Base-by-base conservation (phyloP, 2,113 vertebrate genomes). In the Albula glossodonta region DNA sequence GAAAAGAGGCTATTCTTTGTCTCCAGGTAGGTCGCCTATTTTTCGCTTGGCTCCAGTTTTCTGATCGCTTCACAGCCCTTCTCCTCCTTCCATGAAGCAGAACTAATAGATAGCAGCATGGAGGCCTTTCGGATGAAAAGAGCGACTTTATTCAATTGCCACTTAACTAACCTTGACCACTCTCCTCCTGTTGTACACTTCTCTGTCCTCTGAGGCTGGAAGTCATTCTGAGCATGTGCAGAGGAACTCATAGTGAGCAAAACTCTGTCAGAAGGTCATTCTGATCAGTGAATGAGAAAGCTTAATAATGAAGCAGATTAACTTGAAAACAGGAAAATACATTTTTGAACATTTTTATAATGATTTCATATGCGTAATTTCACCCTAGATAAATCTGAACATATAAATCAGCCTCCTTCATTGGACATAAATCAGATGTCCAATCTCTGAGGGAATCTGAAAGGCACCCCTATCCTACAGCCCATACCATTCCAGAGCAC, bases 111-210 rank as follows among this genome's bases (percentile, higher is more conserved):
- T 31, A 74, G 70, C 70, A 74, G 70, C 70, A 74, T 31, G 70
- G n/a, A 31, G 70, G 70, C 70, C 22, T 31, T 74, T 74, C 70
- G 25, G 70, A 74, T 74, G 70, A 74, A 74, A 74, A 31, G 70
- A 74, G 70, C 70, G n/a, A 74, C 70, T n/a, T 74, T 25, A 74
- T 74, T 74, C 70, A 74, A 31, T n/a, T 31, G 70, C 70, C 70
- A 74, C n/a, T 74, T 74, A 74, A 74, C 70, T 74, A 74, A 74
- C 70, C 70, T 74, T 74, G 70, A 9, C n/a, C 70, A 74, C n/a
- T 31, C 19, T 5, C 63, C 9, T 74, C 8, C 70, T 10, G n/a
- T 10, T 74, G 70, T 74, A 31, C n/a, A 5, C 5, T 74, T 5
- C n/a, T 25, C 22, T 74, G 70, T 31, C 17, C 60, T 31, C 31